phyloP scores from a whole-genome alignment of 2,888 invertebrate species.

The Anagyrus pseudococci region DNA sequence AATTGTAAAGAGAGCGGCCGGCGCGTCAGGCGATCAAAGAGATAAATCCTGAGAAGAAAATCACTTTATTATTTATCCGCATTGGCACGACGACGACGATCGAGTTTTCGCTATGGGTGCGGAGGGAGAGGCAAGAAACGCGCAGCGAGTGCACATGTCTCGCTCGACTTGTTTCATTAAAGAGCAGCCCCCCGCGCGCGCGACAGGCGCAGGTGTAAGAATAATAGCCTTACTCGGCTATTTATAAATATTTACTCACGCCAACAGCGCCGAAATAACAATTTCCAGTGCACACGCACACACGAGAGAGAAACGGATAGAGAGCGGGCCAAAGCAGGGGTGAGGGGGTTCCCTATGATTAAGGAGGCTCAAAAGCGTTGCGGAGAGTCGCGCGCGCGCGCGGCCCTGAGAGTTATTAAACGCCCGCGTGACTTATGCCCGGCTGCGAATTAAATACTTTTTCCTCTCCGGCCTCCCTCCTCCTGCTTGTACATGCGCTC shows the following conservation, averaged over 20 bases:
- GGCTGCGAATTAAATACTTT: slow-evolving; percentile 26
- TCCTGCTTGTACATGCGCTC: no score
- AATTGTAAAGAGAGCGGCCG: no score
- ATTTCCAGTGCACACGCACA: slow-evolving; percentile 7
- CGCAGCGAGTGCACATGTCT: no score
- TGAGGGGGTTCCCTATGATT: no score
- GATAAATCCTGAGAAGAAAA: no score
- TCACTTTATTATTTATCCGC: no score
- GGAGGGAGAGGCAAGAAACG: no score
- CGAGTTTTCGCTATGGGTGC: no score
- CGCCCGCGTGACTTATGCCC: slow-evolving; percentile 22
- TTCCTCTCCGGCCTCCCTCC: slow-evolving; percentile 13
- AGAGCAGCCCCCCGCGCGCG: no score
- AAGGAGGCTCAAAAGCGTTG: no score
- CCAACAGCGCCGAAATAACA: slow-evolving; percentile 15
- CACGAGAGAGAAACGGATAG: background rate
- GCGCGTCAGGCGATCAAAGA: no score
- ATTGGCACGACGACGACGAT: no score
- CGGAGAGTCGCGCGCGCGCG: background rate
- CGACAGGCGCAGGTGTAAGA: slow-evolving; percentile 8
- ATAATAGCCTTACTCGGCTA: slow-evolving; percentile 7
- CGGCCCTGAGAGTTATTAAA: slow-evolving; percentile 23
- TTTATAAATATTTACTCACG: slow-evolving; percentile 23
- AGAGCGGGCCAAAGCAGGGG: background rate
- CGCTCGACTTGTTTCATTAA: slow-evolving; percentile 15